Evolutionary conservation across 2,797 vertebrate genomes (phyloP).

Genomic region (Gallinago stenura): DNA sequence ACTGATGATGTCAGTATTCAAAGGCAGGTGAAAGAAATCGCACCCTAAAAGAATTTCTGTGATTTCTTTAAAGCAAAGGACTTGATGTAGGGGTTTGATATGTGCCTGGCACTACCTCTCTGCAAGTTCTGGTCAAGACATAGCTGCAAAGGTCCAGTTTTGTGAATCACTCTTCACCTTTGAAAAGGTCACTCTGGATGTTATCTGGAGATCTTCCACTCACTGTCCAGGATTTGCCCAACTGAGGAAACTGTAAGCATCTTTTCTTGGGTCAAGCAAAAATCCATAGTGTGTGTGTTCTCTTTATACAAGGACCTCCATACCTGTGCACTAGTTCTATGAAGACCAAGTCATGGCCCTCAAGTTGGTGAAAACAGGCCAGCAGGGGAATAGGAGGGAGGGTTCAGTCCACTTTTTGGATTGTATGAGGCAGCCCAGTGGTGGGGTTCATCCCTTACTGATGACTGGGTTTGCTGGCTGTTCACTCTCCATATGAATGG

Average conservation of each 20-base stretch:
- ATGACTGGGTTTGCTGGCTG: background rate
- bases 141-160: background rate
- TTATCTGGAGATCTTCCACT: background rate
- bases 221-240: background rate
- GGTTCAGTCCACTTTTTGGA: background rate
- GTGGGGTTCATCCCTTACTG: background rate
- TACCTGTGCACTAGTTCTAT: background rate
- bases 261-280: background rate
- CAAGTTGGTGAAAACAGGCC: background rate
- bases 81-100: background rate
- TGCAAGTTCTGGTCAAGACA: background rate
- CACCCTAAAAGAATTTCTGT: background rate
- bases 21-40: background rate
- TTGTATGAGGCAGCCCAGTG: background rate
- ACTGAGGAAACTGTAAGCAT: background rate
- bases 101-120: background rate
- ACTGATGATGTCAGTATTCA: background rate
- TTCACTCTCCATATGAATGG: fast-evolving
- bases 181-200: background rate
- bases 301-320: background rate
- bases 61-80: background rate
- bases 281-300: background rate
- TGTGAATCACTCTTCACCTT: background rate
- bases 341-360: background rate
- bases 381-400: background rate